Evolutionary conservation across 2,888 invertebrate genomes (phyloP).

Genomic region (Dynastes grantii): DNA sequence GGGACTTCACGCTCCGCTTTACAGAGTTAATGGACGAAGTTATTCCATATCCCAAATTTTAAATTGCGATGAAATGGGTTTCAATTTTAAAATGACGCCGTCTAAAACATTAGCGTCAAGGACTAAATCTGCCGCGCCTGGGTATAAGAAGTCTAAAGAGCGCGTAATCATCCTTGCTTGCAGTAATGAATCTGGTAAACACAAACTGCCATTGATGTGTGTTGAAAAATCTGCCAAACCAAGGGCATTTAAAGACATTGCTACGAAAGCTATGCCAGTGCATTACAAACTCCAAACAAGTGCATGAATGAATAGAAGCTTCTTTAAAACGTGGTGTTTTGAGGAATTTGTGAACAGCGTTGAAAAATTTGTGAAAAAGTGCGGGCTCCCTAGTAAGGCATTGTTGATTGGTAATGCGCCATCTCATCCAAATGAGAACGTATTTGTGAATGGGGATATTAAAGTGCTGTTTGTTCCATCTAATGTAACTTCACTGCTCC

Average conservation of each 20-base stretch:
- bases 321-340: no score
- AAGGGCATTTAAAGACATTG: not conserved
- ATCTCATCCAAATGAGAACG: not conserved
- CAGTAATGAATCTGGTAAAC: no score
- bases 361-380: not conserved
- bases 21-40: not conserved
- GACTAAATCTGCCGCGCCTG: not conserved
- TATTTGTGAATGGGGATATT: not conserved
- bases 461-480: no score
- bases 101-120: not conserved
- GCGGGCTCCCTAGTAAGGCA: not conserved
- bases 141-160: no score
- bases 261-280: not conserved
- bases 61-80: not conserved
- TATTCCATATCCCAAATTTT: not conserved
- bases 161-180: no score
- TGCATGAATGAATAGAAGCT: no score
- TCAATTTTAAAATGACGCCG: not conserved
- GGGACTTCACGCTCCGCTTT: not conserved
- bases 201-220: not conserved
- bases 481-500: no score
- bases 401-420: not conserved
- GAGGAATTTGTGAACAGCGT: not conserved
- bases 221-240: not conserved
- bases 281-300: not conserved